Evolutionary conservation across 2,888 invertebrate genomes (phyloP).

Genomic region (Torymus tubicola): DNA sequence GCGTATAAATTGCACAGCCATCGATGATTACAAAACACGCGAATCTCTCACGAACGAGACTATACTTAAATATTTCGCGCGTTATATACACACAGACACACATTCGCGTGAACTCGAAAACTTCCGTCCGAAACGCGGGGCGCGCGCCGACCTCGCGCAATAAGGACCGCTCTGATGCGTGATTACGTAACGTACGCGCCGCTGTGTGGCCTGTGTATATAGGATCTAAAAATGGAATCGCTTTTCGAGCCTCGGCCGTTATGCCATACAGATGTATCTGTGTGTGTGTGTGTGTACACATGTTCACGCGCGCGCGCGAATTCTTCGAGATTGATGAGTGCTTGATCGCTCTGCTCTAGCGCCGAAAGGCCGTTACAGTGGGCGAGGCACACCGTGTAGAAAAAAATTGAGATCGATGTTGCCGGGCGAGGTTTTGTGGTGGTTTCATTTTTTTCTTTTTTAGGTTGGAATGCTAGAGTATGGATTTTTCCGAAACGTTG

Average conservation of each 20-base stretch:
- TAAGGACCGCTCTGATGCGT: slow-evolving; percentile 19
- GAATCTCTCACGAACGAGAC: no score
- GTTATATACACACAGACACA: no score
- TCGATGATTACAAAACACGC: no score
- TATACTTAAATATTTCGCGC: no score
- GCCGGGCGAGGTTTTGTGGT: background rate
- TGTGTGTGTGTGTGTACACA: background rate
- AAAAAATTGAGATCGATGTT: slow-evolving; percentile 33
- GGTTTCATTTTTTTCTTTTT: background rate
- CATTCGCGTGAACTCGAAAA: no score
- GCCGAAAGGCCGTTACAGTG: slow-evolving; percentile 7
- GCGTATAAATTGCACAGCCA: no score
- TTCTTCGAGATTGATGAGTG: slow-evolving; percentile 42
- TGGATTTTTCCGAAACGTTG: no score
- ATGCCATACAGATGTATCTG: no score
- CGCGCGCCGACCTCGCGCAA: slow-evolving; percentile 29
- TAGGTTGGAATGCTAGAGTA: no score
- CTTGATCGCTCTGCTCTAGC: slow-evolving; percentile 21
- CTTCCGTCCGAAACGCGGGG: no score
- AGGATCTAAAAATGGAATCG: slow-evolving; percentile 38
- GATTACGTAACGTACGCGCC: slow-evolving; percentile 19
- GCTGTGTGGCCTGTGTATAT: background rate
- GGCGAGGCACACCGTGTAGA: background rate
- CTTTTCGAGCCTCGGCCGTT: slow-evolving; percentile 10
- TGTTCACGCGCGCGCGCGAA: slow-evolving; percentile 1